Base-by-base conservation (phyloP, 23 tunicate genomes). In the Phallusia fumigata region DNA sequence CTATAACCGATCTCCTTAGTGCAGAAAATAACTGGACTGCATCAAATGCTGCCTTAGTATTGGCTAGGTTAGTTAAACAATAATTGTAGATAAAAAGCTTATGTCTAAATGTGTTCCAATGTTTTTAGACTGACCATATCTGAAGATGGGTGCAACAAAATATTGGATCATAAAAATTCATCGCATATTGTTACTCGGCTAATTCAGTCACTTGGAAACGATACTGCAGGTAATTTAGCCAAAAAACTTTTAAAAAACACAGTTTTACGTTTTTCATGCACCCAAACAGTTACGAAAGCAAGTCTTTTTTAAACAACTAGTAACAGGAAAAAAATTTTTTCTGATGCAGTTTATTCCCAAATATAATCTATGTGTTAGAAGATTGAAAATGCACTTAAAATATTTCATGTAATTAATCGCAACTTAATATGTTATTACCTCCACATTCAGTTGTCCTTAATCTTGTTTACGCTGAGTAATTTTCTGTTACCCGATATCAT, bases 11-110 rank as follows among this genome's bases (percentile, higher is more conserved):
- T 44, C 65, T 93, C 11, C 75, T 93, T n/a, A 52, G 79, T 19
- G 85, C 78, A 36, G 90, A 93, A 76, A 88, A 93, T 82, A 80
- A 82, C 36, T 88, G 93, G 93, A 91, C 92, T 33, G 90, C 98
- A 49, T 84, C 95, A 10, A 93, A 93, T 81, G 90, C 93, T 24
- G 98, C 98, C 33, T 65, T 93, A 19, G 90, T 93, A 11, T 86
- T 93, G 24, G 98, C 98, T 50, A 93, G 98, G 98, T 92, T 15
- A 16, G 58, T 30, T 26, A 19, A n/a, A 6, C 28, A 6, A 2
- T 58, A 58, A 12, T 13, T 32, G 34, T 21, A 18, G 40, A 3
- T 1, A 6, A 16, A 58, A 6, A 6, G 28, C 69, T 58, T 58
- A 6, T 40, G 47, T n/a, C 69, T 58, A 58, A 21, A 21, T 58